Conservation (phyloP, 2,888 invertebrate genomes). For the Cheilosia impressa region DNA sequence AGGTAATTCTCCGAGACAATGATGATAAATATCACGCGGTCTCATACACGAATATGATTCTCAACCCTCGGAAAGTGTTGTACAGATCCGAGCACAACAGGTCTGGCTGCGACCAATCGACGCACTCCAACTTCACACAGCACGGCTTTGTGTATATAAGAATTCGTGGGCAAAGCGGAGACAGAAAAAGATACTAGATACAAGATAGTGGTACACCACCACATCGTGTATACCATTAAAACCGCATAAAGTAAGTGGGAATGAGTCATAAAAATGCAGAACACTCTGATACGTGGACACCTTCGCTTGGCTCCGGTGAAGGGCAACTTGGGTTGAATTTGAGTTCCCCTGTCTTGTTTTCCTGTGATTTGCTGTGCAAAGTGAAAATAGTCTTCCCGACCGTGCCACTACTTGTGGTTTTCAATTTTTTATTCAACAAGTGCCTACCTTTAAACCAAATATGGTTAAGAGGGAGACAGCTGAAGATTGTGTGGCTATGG, state of each 20-base stretch:
- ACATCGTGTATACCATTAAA: constrained; percentile 45
- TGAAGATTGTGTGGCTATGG: constrained; percentile 36
- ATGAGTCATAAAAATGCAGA: constrained; percentile 55
- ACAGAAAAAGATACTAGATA: constrained; percentile 40
- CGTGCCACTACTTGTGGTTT: constrained; percentile 1
- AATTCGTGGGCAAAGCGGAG: constrained; percentile 7
- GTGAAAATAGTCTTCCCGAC: constrained; percentile 14
- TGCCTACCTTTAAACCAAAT: not conserved
- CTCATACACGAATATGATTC: not conserved
- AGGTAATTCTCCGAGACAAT: constrained; percentile 33
- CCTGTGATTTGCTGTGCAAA: constrained; percentile 45
- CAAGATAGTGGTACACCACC: constrained; percentile 49
- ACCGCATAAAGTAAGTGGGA: constrained; percentile 49
- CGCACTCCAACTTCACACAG: not conserved
- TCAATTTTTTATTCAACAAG: constrained; percentile 19
- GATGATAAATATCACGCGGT: constrained; percentile 18
- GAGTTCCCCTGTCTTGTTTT: constrained; percentile 3
- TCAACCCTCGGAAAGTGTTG: constrained; percentile 13
- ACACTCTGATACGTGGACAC: constrained; percentile 26
- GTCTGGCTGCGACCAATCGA: constrained; percentile 10
- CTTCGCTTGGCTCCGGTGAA: constrained; percentile 20
- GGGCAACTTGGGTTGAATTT: constrained; percentile 25
- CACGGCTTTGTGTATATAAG: constrained; percentile 7
- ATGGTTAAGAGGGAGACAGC: constrained; percentile 3
- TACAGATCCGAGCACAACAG: constrained; percentile 1